Base-by-base conservation (phyloP, 64 coral and sea anemone genomes). In the Astreopora myriophthalma region DNA sequence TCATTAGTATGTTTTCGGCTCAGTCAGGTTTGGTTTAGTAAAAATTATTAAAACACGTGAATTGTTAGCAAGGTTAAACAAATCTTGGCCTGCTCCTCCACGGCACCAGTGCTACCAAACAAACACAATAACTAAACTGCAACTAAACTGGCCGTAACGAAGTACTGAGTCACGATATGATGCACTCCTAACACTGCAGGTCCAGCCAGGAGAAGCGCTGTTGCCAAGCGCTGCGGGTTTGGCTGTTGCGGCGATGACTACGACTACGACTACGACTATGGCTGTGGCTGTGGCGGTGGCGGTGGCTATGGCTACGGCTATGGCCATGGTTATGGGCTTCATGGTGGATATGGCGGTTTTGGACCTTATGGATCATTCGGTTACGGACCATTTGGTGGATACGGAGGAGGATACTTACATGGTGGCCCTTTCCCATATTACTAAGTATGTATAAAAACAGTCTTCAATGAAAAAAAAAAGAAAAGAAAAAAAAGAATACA, bases 271-370 rank as follows among this genome's bases (percentile, higher is more conserved):
- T 63, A 36, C 20, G 76, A 64, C 6, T 69, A n/a, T 52, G 89
- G 70, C 27, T 44, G 49, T 42, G 37, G 14, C 13, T 65, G 66
- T 10, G 89, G 76, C 11, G 52, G 39, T 71, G 88, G 88, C 20
- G 34, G 17, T 27, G 86, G 86, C 23, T 80, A 69, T 66, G 87
- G 87, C 11, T 42, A 44, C 3, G 71, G 71, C 66, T 60, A 44
- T 39, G 19, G 20, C 5, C 16, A 23, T 39, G 75, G 88, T 13
- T 84, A 71, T 17, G 87, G 73, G 34, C 28, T 29, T 75, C 76
- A 49, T 13, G 89, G 76, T 10, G 89, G 89, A 64, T 85, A 86
- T 48, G 83, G 63, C 55, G 75, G 88, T 31, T 90, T 39, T 23
- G 72, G 82, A 69, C 60, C 58, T 31, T 85, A 55, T 55, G 51